These are phyloP conservation scores for Toxotes lorentzi DNA, from an alignment of 2,797 vertebrate species.

Conservation along the genomic window DNA sequence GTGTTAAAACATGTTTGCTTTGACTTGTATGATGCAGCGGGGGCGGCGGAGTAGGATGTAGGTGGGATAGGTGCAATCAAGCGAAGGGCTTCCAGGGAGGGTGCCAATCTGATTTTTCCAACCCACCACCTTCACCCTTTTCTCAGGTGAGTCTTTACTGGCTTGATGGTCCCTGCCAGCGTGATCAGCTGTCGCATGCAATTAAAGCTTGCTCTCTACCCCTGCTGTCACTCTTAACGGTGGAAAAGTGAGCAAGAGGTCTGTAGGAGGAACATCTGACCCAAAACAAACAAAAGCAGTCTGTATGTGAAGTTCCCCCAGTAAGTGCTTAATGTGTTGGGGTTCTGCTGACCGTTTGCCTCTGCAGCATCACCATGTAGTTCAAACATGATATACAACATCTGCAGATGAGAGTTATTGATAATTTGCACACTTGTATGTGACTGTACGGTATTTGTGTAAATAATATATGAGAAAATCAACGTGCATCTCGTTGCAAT, in stretches of 20 bases:
- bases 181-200: conserved; percentile 49
- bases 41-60: background rate
- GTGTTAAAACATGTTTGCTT: conserved; percentile 44
- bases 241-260: conserved; percentile 47
- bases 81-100: conserved; percentile 1
- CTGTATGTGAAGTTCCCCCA: conserved; percentile 3
- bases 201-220: conserved; percentile 51
- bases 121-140: conserved; percentile 27
- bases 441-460: background rate
- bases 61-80: conserved; percentile 23
- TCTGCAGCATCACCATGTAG: background rate
- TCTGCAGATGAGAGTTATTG: background rate
- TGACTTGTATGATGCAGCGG: conserved; percentile 19
- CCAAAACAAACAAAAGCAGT: background rate
- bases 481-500: background rate
- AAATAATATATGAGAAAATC: conserved; percentile 24
- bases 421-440: conserved; percentile 4
- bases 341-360: background rate
- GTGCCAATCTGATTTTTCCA: conserved; percentile 53
- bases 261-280: background rate
- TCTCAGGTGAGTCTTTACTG: conserved; percentile 61
- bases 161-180: conserved; percentile 45
- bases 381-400: background rate
- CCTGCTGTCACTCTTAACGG: conserved; percentile 42
- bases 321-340: background rate